A percentile compares a stretch with the other conserved stretches of the same genome.
phyloP scores from a whole-genome alignment of 2,888 invertebrate genomes.

The Brenthis ino region DNA sequence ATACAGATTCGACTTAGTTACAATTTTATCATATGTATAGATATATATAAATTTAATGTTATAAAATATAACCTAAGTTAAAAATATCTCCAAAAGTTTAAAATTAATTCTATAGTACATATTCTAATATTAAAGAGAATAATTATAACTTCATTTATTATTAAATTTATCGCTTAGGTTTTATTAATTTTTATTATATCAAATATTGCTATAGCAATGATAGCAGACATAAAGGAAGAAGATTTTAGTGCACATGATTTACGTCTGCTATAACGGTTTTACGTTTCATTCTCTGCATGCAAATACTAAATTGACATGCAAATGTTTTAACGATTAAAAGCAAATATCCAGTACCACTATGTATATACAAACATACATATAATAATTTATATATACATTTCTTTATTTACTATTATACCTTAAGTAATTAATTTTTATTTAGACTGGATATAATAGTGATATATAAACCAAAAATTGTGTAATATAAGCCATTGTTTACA shows the following conservation, averaged over 20 bases:
- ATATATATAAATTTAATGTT: too few relatives aligned
- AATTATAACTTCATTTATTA: too few relatives aligned
- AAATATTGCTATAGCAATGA: conserved; percentile 73
- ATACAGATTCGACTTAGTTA: too few relatives aligned
- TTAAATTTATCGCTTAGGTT: too few relatives aligned
- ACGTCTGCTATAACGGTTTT: conserved; percentile 71
- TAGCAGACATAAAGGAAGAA: conserved; percentile 76
- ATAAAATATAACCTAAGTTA: too few relatives aligned
- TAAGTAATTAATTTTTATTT: too few relatives aligned
- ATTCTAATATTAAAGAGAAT: too few relatives aligned
- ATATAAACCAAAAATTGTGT: not conserved
- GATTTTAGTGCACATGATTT: conserved; percentile 80
- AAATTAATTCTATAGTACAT: too few relatives aligned
- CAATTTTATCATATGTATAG: too few relatives aligned
- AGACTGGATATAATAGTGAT: not conserved
- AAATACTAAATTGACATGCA: conserved; percentile 47
- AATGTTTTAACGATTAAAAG: conserved; percentile 9
- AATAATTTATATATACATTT: not conserved
- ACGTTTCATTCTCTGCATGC: conserved; percentile 73
- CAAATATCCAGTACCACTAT: not conserved
- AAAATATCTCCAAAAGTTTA: too few relatives aligned
- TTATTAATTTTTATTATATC: conserved; percentile 46
- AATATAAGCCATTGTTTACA: not conserved
- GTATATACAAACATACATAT: not conserved
- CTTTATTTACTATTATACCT: too few relatives aligned